Evolutionary conservation across 2,888 invertebrate species (phyloP).

Genomic region (Cheilosia impressa): DNA sequence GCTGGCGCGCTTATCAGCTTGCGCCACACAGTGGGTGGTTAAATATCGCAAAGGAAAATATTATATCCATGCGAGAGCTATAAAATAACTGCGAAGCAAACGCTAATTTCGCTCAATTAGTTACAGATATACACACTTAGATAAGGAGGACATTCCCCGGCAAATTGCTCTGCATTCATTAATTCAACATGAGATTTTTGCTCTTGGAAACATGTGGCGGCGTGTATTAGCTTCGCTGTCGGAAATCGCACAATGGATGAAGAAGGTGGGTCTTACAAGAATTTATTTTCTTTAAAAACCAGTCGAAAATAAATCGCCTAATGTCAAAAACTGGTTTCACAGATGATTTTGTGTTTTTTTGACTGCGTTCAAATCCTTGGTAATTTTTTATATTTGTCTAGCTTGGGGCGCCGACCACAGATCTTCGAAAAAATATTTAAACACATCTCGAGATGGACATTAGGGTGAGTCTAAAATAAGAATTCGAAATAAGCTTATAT

Average conservation of each 20-base stretch:
- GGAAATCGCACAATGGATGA: background rate
- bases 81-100: conserved; percentile 54
- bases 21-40: conserved; percentile 62
- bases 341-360: no score
- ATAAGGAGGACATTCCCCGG: conserved; percentile 37
- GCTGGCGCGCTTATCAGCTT: conserved; percentile 43
- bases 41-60: conserved; percentile 26
- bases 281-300: no score
- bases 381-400: no score
- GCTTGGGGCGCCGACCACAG: no score
- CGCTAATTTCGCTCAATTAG: conserved; percentile 69
- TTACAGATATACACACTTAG: conserved; percentile 48
- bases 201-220: background rate
- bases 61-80: conserved; percentile 49
- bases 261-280: no score
- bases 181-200: conserved; percentile 35
- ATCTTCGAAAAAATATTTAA: no score
- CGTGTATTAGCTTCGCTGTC: background rate
- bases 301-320: no score
- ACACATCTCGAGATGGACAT: no score
- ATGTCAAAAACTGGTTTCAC: no score
- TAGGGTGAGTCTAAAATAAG: no score
- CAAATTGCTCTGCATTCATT: conserved; percentile 31
- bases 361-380: no score
- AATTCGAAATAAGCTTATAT: no score